phyloP scores from a whole-genome alignment of 2,888 invertebrate species.

The Lacanobia wlatinum region DNA sequence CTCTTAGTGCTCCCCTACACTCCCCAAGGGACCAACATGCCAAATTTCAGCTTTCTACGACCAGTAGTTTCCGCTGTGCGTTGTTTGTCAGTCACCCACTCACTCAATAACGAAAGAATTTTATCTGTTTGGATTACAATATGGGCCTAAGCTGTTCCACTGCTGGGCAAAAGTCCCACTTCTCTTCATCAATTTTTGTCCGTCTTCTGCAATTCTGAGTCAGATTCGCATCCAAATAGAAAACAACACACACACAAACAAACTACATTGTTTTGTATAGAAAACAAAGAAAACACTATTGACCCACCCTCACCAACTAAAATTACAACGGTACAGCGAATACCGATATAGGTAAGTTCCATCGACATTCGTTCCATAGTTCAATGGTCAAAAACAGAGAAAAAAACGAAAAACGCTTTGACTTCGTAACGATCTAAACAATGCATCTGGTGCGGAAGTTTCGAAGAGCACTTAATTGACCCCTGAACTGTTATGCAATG shows the following conservation, averaged over 20 bases:
- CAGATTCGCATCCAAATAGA: not conserved
- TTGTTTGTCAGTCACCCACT: too few species aligned
- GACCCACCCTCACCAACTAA: not conserved
- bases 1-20: too few species aligned
- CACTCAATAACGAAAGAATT: too few species aligned
- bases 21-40: too few species aligned
- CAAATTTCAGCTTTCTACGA: too few species aligned
- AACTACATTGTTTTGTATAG: too few species aligned
- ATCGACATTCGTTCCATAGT: constrained; percentile 27
- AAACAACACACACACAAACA: too few species aligned
- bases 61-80: too few species aligned
- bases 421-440: constrained; percentile 40
- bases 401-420: constrained; percentile 30
- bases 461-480: constrained; percentile 28
- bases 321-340: not conserved
- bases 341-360: not conserved
- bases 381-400: constrained; percentile 19
- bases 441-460: constrained; percentile 31
- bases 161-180: too few species aligned
- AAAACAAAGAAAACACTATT: not conserved
- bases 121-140: too few species aligned
- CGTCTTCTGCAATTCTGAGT: not conserved
- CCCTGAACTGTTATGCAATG: constrained; percentile 4
- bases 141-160: too few species aligned
- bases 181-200: too few species aligned